These are phyloP conservation scores for Paracentrotus lividus DNA, from an alignment of 53 echinoderm and acorn worm genomes.

Conservation along the genomic window DNA sequence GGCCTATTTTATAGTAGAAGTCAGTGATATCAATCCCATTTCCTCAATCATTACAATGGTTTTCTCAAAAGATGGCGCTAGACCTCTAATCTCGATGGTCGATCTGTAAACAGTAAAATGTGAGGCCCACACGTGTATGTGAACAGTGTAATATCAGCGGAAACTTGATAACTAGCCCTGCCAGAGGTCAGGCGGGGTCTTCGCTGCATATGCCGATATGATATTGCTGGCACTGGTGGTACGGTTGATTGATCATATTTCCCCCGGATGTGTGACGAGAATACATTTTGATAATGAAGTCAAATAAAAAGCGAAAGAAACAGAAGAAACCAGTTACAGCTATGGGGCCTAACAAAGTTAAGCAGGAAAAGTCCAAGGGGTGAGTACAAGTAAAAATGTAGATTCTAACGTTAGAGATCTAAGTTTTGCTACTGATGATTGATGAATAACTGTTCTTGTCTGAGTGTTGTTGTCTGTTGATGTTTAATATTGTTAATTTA, in stretches of 20 bases:
- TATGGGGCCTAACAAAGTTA: no score
- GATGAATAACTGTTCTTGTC: no score
- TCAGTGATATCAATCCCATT: no score
- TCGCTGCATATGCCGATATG: no score
- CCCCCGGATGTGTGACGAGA: background rate
- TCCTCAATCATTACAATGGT: background rate
- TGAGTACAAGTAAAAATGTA: background rate
- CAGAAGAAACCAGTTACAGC: background rate
- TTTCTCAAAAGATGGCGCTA: background rate
- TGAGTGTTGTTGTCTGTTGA: no score
- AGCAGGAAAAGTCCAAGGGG: background rate
- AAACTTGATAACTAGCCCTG: background rate
- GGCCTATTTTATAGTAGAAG: no score
- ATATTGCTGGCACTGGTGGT: background rate
- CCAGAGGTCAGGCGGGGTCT: background rate
- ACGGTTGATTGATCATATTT: background rate
- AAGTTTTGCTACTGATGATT: no score
- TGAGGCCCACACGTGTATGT: no score
- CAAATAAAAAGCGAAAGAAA: constrained; percentile 14
- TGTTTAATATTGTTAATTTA: no score
- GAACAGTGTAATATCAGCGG: background rate
- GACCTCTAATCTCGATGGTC: background rate
- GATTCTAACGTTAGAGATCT: no score
- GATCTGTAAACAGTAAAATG: no score
- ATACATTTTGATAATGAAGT: background rate